A percentile compares a stretch with the other conserved stretches of the same genome.
Conservation (phyloP, 2,113 vertebrate genomes). For the Anarhynchus alexandrinus region DNA sequence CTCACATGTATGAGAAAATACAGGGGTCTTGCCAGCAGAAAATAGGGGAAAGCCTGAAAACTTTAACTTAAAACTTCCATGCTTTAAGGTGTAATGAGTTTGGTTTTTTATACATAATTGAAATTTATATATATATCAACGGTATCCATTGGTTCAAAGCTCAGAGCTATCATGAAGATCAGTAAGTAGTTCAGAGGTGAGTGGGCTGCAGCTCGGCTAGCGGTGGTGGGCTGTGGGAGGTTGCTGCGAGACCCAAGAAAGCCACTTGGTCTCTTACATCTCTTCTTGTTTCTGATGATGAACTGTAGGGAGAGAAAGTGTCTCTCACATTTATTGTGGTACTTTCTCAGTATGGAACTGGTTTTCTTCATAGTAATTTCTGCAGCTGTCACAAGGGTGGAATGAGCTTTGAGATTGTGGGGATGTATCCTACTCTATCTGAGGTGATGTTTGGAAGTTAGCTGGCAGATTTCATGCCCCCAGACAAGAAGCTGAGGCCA, state of each 20-base stretch:
- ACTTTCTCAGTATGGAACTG: neutral
- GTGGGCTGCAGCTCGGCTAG: neutral
- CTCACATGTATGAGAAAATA: neutral
- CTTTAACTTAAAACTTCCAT: neutral
- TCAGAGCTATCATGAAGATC: neutral
- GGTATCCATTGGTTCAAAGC: neutral
- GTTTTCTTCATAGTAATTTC: neutral
- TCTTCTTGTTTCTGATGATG: neutral
- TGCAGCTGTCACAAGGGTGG: neutral
- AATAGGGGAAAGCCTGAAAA: neutral
- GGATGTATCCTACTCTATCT: neutral
- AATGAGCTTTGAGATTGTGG: neutral
- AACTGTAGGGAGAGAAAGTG: neutral
- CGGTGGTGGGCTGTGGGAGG: neutral
- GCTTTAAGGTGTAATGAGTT: neutral
- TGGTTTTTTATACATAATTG: constrained; percentile 5
- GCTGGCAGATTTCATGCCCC: neutral
- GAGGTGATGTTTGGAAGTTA: neutral
- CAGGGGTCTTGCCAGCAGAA: neutral
- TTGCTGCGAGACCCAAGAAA: neutral
- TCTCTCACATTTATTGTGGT: neutral
- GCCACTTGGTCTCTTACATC: neutral
- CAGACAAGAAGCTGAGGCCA: neutral
- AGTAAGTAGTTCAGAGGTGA: neutral
- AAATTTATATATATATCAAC: neutral